Evolutionary conservation across 2,113 vertebrate species (phyloP), one percentile per base, ranked within the genome.

Genomic region (Syrmaticus mikado): DNA sequence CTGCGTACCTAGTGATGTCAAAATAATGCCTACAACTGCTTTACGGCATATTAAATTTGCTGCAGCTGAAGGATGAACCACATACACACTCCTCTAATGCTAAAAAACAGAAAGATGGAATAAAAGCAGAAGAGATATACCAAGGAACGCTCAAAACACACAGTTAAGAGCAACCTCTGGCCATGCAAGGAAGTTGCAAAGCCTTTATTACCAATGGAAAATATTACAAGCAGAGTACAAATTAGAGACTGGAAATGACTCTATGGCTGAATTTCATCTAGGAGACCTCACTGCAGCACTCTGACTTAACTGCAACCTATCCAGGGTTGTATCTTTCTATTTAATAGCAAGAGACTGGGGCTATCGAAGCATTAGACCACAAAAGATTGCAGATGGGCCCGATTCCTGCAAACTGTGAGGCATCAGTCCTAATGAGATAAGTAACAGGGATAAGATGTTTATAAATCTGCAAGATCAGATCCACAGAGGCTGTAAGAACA

Each of bases 231-330:
- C 41, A 82, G 22, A 50, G 28, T 22, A 77, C 16, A 78, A 94
- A 89, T 91, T 62, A 82, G 55, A 75, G 50, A 61, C 65, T 15
- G 4, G 64, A 93, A 94, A 82, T 6, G 10, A 61, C 20, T 38
- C 0, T 0, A 68, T 34, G 50, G 48, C 16, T 90, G n/a, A 61
- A 87, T 91, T 95, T 92, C 83, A 87, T 86, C 61, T 82, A 65
- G 30, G 66, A 92, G 94, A 95, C 82, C 89, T 77, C 50, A 50
- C 70, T 89, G n/a, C 79, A 79, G 52, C 85, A 94, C 83, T 94
- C 15, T 24, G 72, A 95, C 90, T 88, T 95, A 95, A 96, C 20
- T 93, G 76, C 48, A 94, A 6, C 34, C 36, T 82, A 57, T 82
- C 96, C 76, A 90, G 62, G 46, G 5, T 77, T 43, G 61, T 45